Percentiles rank a stretch among this genome's conserved stretches.
Evolutionary conservation across 2,113 vertebrate species (phyloP).

Genomic region (Phodopus roborovskii): DNA sequence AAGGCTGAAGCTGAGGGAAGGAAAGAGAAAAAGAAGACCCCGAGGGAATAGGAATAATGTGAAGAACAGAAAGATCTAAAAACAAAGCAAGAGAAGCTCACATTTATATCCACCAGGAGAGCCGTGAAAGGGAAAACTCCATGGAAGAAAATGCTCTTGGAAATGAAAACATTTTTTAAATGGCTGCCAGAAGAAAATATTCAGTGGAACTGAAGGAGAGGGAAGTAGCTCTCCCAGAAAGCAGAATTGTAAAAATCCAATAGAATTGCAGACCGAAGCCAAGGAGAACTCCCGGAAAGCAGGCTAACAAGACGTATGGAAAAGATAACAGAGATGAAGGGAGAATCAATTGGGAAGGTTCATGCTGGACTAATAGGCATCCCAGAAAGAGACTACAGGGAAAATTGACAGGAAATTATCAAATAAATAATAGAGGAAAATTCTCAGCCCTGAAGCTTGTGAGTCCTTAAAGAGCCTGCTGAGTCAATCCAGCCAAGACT

Average conservation of each 20-base stretch:
- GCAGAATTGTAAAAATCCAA: constrained; percentile 34
- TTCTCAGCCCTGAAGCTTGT: background rate
- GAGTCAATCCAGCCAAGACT: background rate
- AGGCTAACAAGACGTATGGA: constrained; percentile 47
- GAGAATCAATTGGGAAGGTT: constrained; percentile 18
- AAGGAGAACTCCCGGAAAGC: constrained; percentile 44
- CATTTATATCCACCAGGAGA: constrained; percentile 9
- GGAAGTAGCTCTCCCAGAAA: background rate
- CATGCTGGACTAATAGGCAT: background rate
- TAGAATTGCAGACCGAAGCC: background rate
- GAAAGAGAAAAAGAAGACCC: constrained; percentile 8
- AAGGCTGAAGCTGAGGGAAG: background rate
- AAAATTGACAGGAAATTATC: constrained; percentile 32
- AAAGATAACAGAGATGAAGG: constrained; percentile 54
- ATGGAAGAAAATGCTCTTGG: background rate
- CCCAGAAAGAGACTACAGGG: constrained; percentile 22
- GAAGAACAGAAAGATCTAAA: constrained; percentile 6
- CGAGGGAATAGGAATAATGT: background rate
- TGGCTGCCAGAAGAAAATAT: constrained; percentile 4
- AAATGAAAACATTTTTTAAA: constrained; percentile 49
- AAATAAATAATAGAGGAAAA: constrained; percentile 48
- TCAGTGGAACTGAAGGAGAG: constrained; percentile 2
- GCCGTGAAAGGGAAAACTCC: background rate
- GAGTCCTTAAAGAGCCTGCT: background rate
- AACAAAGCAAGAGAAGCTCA: background rate